phyloP scores from a whole-genome alignment of 2,113 vertebrate genomes.

The Cichladusa arquata region DNA sequence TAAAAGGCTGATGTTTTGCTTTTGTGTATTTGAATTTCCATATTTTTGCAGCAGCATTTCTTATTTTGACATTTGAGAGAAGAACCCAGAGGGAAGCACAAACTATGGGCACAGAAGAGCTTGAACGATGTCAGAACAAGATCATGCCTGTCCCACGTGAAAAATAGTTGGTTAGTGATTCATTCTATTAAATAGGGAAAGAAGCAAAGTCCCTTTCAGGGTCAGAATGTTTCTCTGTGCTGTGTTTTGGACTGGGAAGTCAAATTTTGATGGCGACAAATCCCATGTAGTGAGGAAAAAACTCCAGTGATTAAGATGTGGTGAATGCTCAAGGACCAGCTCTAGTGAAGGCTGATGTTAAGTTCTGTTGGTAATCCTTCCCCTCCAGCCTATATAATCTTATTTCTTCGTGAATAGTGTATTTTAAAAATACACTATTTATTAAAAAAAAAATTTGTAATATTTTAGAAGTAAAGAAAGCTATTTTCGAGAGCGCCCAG shows the following conservation, averaged over 20 bases:
- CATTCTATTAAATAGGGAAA: background rate
- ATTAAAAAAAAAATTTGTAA: too few species aligned
- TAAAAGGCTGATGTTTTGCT: background rate
- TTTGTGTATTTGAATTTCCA: background rate
- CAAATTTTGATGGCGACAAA: background rate
- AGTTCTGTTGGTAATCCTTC: rapidly evolving
- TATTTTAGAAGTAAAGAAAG: background rate
- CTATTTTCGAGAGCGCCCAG: rapidly evolving
- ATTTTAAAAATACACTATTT: too few species aligned
- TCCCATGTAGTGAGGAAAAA: background rate
- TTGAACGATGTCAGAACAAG: background rate
- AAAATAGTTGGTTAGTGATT: background rate
- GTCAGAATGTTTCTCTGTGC: background rate
- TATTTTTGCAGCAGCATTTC: background rate
- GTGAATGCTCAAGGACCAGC: rapidly evolving
- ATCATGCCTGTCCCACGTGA: background rate
- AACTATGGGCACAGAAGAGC: background rate
- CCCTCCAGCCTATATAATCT: background rate
- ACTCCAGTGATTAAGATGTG: background rate
- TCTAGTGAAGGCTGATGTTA: background rate
- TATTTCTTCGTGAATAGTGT: background rate
- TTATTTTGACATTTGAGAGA: background rate
- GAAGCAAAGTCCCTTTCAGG: background rate
- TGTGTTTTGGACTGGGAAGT: background rate
- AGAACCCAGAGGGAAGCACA: background rate